Evolutionary conservation across 2,113 vertebrate genomes (phyloP).

Genomic region (Leuciscus idus): DNA sequence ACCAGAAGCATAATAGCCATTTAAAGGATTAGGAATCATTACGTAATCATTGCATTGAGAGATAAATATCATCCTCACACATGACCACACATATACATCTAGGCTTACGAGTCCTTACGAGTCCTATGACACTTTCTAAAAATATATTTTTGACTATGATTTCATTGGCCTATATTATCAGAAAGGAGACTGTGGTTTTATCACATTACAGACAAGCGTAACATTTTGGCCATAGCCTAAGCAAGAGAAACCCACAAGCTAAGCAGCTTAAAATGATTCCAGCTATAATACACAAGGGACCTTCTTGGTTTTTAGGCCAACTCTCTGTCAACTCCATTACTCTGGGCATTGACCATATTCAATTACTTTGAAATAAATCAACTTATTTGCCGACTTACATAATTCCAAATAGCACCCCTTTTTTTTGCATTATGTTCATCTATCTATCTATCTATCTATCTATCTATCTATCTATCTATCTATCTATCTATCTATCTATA

Average conservation of each 20-base stretch:
- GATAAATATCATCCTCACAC: neutral
- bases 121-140: neutral
- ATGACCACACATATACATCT: neutral
- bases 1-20: constrained; percentile 5
- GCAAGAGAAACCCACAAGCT: constrained; percentile 27
- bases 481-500: neutral
- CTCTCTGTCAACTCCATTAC: constrained; percentile 34
- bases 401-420: constrained; percentile 10
- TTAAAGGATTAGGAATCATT: constrained; percentile 2
- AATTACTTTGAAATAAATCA: constrained; percentile 34
- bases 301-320: constrained; percentile 41
- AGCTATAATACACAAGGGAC: constrained; percentile 22
- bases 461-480: neutral
- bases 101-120: neutral
- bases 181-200: neutral
- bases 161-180: neutral
- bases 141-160: neutral
- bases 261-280: constrained; percentile 53
- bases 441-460: neutral
- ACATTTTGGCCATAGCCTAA: constrained; percentile 38
- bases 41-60: neutral
- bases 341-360: constrained; percentile 19
- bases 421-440: neutral
- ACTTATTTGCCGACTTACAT: constrained; percentile 16
- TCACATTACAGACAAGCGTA: constrained; percentile 42